Evolutionary conservation across 2,888 invertebrate genomes (phyloP).

Genomic region (Heteromurus nitidus): DNA sequence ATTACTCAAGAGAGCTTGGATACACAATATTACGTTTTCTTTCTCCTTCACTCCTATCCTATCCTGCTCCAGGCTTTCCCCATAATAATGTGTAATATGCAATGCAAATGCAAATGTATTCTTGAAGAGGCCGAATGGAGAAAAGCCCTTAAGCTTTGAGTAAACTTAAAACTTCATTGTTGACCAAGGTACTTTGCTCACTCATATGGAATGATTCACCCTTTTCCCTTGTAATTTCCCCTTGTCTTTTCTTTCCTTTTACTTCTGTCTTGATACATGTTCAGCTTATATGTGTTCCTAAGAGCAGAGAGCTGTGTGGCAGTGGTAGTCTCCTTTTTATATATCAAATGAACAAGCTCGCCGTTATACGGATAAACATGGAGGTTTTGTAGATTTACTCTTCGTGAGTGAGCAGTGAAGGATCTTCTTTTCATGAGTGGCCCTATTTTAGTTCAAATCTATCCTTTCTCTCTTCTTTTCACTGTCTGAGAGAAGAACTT

Average conservation of each 20-base stretch:
- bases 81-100: constrained; percentile 4
- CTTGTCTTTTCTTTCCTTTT: constrained; percentile 50
- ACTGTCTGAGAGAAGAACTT: too few relatives aligned
- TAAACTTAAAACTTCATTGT: constrained; percentile 69
- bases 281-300: constrained; percentile 19
- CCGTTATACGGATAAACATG: not conserved
- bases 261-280: constrained; percentile 51
- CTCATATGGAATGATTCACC: constrained; percentile 71
- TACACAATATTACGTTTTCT: constrained; percentile 48
- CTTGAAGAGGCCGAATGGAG: constrained; percentile 56
- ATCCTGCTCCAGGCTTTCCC: constrained; percentile 21
- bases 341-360: constrained; percentile 19
- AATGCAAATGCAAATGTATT: constrained; percentile 63
- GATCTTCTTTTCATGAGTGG: constrained; percentile 58
- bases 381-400: constrained; percentile 25
- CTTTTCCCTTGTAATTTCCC: constrained; percentile 63
- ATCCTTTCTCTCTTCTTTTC: constrained; percentile 39
- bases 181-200: constrained; percentile 72
- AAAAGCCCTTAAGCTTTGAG: constrained; percentile 65
- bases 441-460: constrained; percentile 56
- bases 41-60: not conserved
- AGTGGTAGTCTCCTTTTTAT: not conserved
- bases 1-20: constrained; percentile 50
- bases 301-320: too few relatives aligned
- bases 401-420: constrained; percentile 57